A percentile compares a stretch with the other conserved stretches of the same genome.
Conservation (phyloP, 2,113 vertebrate species). For the Scatophagus argus region DNA sequence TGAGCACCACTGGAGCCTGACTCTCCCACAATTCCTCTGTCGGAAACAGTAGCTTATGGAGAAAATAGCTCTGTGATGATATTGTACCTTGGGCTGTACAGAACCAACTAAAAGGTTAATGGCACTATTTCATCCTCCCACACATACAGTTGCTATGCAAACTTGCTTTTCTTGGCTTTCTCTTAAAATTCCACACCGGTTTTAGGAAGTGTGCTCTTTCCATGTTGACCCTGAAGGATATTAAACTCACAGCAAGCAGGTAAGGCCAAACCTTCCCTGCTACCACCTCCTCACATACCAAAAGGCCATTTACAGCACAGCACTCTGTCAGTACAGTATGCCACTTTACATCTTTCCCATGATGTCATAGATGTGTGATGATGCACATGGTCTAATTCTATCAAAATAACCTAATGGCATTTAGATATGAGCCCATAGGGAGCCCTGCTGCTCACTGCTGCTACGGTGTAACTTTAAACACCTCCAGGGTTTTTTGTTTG, state of each 20-base stretch:
- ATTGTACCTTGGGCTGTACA: constrained; percentile 32
- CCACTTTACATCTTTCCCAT: constrained; percentile 63
- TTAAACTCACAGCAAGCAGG: constrained; percentile 57
- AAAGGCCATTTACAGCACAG: constrained; percentile 29
- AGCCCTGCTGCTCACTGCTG: constrained; percentile 34
- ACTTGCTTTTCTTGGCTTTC: constrained; percentile 71
- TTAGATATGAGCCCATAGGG: constrained; percentile 38
- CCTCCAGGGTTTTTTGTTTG: constrained; percentile 46
- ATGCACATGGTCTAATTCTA: constrained; percentile 44
- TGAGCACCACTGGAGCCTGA: constrained; percentile 66
- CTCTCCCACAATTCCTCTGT: constrained; percentile 60
- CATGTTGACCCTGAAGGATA: constrained; percentile 50
- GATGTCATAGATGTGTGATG: constrained; percentile 56
- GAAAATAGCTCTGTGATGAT: constrained; percentile 44
- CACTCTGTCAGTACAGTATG: constrained; percentile 4
- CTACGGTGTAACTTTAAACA: constrained; percentile 43
- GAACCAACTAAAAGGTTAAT: constrained; percentile 53
- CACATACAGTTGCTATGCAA: constrained; percentile 32
- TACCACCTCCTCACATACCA: constrained; percentile 11
- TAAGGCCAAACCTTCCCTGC: constrained; percentile 24
- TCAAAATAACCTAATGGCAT: constrained; percentile 47
- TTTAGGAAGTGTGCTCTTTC: constrained; percentile 63
- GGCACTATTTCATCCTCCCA: constrained; percentile 55
- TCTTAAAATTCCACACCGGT: constrained; percentile 45
- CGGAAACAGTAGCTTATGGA: constrained; percentile 40